Conservation (phyloP, 1,140 invertebrate species). For the Lucilia sericata region DNA sequence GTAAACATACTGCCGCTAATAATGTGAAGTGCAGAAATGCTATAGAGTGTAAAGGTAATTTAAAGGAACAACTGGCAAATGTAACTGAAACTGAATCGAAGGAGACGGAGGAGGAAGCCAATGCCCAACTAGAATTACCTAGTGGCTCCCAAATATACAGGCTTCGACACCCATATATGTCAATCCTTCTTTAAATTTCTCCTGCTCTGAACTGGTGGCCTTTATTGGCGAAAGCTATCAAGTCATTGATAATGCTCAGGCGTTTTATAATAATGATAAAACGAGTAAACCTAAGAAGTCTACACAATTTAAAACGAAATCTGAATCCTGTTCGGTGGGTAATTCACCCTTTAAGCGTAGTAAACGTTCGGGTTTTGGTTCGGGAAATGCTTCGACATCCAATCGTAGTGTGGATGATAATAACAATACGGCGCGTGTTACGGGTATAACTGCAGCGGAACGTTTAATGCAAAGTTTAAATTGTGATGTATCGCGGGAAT, state of each 20-base stretch:
- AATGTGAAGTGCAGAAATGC: slow-evolving; percentile 2
- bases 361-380: not conserved
- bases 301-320: not conserved
- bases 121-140: too few species aligned
- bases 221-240: slow-evolving; percentile 63
- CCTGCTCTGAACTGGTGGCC: slow-evolving; percentile 58
- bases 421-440: not conserved
- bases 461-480: slow-evolving; percentile 37
- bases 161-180: not conserved
- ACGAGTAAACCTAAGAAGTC: not conserved
- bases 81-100: too few species aligned
- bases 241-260: slow-evolving; percentile 34
- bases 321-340: not conserved
- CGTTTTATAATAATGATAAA: slow-evolving; percentile 7
- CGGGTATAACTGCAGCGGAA: slow-evolving; percentile 13
- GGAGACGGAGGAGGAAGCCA: not conserved
- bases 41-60: not conserved
- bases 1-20: slow-evolving; percentile 9
- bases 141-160: not conserved
- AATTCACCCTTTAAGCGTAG: slow-evolving; percentile 24
- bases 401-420: slow-evolving; percentile 24
- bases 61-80: not conserved
- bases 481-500: slow-evolving; percentile 21
- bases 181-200: slow-evolving; percentile 43
- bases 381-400: too few species aligned